Base-by-base conservation (phyloP, 2,888 invertebrate species). In the Nomada fabriciana region DNA sequence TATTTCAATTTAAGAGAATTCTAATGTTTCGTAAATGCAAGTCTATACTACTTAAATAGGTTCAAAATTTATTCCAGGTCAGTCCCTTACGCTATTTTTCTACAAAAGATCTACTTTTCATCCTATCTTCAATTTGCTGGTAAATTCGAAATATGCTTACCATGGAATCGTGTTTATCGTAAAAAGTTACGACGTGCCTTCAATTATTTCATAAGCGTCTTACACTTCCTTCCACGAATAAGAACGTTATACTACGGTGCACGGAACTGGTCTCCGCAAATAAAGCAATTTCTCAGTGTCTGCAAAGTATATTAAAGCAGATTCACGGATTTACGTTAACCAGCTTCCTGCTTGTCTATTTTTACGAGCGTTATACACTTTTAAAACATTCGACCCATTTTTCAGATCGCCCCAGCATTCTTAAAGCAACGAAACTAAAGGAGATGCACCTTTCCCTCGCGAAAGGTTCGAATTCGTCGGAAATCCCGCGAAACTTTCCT, bases 311-410 rank as follows among this genome's bases (percentile, higher is more conserved):
- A 50, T 71, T 71, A 61, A 71, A 60, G 29, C 36, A 61, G 29
- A 71, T 71, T 71, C 70, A 20, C 23, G 18, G 60, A 71, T 47
- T 71, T 50, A 52, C 61, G 20, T 36, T 60, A 71, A 52, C 47
- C 47, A 20, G 57, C 47, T n/a, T 1, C n/a, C 20, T 9, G 36
- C 13, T 36, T 50, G 70, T 52, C 50, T 71, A 71, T 60, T 71
- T 71, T 71, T 36, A 61, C 29, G 50, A 61, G 61, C 70, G 25
- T 71, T 71, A 23, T 61, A 36, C 60, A 50, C 61, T 71, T 71
- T 61, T 71, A 50, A 71, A 71, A 71, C 50, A 47, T 71, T 71
- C 70, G 70, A 71, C 61, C 70, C 70, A 71, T 71, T 71, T 70
- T 71, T 29, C 50, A 50, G 70, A 71, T 36, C 60, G 20, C 36